Evolutionary conservation across 2,888 invertebrate genomes (phyloP), one percentile per base, ranked within the genome.

Genomic region (Orthosia cruda): DNA sequence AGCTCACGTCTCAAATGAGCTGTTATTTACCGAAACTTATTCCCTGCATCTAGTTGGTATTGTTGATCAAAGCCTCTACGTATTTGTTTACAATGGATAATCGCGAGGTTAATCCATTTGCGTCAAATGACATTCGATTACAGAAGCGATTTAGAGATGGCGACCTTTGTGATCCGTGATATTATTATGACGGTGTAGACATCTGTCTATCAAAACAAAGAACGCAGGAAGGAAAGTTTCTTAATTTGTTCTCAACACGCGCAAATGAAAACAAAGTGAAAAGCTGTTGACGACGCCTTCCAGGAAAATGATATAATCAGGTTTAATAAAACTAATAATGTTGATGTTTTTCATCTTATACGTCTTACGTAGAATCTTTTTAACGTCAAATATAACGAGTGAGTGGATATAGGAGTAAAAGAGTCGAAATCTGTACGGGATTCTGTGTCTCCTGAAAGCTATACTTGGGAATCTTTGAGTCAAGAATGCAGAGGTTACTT

Each of bases 91-190:
- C 15, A 1, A 16, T 45, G 13, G 23, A 72, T 80, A 69, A 83
- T 83, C 20, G 11, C 16, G 32, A 26, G 83, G 26, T 83, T 83
- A 83, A 82, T 80, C 83, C 23, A 72, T 76, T 76, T 82, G 40
- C 59, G 83, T 82, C 83, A 80, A 67, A 57, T 52, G 40, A 80
- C 49, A 61, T 59, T 67, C 76, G 71, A 83, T 81, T 81, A 71
- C 5, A 3, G 4, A 18, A 67, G 12, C 67, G 71, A 76, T 81
- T 69, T 59, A 69, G 18, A 50, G 65, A 75, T 70, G 70, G 13
- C 47, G 18, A 45, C 45, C 58, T 61, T 66, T 75, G 52, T 80
- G 80, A 55, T 71, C 40, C 15, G n/a, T 59, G 7, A 18, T 40
- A 54, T 5, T 18, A 57, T 50, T 20, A 59, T 81, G 70, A 77